These are phyloP conservation scores for Agonopterix subpropinquella DNA, from an alignment of 2,888 invertebrate genomes.

Conservation along the genomic window DNA sequence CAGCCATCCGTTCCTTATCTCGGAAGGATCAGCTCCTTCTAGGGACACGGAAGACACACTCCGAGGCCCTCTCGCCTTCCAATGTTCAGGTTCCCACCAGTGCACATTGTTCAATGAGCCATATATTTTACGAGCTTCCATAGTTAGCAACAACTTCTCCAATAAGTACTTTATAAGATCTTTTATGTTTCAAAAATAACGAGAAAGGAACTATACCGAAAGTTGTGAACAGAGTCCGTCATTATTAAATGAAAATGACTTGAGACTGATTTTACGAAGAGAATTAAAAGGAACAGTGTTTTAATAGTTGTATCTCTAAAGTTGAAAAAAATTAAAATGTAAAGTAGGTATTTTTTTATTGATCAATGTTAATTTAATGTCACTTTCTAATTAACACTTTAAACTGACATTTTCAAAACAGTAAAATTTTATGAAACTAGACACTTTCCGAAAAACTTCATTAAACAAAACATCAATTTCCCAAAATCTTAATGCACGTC, in stretches of 20 bases:
- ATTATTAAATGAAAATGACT: no score
- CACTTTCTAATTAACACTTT: no score
- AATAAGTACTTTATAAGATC: not conserved
- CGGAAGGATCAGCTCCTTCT: slow-evolving; percentile 44
- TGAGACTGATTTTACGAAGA: no score
- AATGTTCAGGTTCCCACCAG: slow-evolving; percentile 61
- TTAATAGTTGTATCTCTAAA: not conserved
- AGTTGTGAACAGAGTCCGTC: not conserved
- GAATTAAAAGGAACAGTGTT: not conserved
- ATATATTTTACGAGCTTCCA: slow-evolving; percentile 29
- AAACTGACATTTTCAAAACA: no score
- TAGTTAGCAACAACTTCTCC: not conserved
- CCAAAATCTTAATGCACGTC: slow-evolving; percentile 11
- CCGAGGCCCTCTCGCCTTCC: slow-evolving; percentile 37
- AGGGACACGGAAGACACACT: slow-evolving; percentile 47
- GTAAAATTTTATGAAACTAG: no score
- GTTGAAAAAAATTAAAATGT: not conserved
- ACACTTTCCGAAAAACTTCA: no score
- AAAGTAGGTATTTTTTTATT: not conserved
- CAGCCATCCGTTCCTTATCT: slow-evolving; percentile 63
- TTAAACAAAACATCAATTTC: no score
- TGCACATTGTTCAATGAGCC: slow-evolving; percentile 49
- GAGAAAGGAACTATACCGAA: not conserved
- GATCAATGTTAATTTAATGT: not conserved
- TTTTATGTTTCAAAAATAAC: not conserved